A percentile compares a stretch with the other conserved stretches of the same genome.
These are phyloP conservation scores for Myotis findleyi DNA, from an alignment of 2,797 vertebrate genomes.

Conservation along the genomic window DNA sequence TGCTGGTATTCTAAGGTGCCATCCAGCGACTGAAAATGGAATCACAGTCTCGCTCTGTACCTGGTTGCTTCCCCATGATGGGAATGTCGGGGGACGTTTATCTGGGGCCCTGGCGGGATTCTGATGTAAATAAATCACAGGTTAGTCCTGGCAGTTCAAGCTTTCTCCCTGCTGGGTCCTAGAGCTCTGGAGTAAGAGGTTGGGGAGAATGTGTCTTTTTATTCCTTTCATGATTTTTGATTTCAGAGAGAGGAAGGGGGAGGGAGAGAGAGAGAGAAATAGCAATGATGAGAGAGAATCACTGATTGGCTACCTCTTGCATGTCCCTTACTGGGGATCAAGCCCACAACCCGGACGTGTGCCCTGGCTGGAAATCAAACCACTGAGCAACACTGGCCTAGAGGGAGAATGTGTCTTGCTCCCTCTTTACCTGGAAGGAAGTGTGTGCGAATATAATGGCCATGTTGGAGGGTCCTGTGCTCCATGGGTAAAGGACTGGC, in stretches of 20 bases:
- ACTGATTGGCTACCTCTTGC: too few relatives aligned
- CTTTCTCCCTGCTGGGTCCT: not conserved
- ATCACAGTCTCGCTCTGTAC: slow-evolving; percentile 24
- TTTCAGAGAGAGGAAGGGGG: too few relatives aligned
- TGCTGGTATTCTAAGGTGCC: slow-evolving; percentile 57
- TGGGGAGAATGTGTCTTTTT: not conserved
- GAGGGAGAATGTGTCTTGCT: slow-evolving; percentile 10
- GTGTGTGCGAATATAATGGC: not conserved
- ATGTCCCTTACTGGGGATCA: too few relatives aligned
- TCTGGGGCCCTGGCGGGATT: slow-evolving; percentile 6
- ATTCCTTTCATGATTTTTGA: too few relatives aligned
- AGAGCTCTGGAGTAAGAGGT: slow-evolving; percentile 15
- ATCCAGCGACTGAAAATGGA: slow-evolving; percentile 61
- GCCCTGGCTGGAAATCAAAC: too few relatives aligned
- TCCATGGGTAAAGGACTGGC: not conserved
- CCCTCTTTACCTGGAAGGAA: not conserved
- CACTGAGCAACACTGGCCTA: too few relatives aligned
- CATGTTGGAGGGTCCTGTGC: not conserved
- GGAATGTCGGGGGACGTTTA: slow-evolving; percentile 35
- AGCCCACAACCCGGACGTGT: too few relatives aligned
- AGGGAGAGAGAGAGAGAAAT: too few relatives aligned
- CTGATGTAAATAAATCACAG: slow-evolving; percentile 62
- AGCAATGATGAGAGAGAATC: too few relatives aligned
- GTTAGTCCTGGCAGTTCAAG: slow-evolving; percentile 35
- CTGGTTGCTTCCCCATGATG: slow-evolving; percentile 26